phyloP scores from a whole-genome alignment of 2,888 invertebrate genomes.

The Pachymerium ferrugineum region DNA sequence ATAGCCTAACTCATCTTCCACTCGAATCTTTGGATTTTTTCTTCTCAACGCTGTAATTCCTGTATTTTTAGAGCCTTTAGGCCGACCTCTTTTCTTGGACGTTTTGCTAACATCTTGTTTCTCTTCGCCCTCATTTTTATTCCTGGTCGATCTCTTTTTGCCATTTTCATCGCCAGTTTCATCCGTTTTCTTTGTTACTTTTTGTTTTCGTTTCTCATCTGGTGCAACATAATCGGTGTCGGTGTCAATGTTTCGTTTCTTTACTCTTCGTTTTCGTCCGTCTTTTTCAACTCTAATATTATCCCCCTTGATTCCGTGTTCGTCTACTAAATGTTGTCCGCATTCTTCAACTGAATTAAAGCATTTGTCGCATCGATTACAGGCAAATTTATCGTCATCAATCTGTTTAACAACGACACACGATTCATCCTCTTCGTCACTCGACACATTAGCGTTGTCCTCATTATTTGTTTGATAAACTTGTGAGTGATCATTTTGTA shows the following conservation, averaged over 20 bases:
- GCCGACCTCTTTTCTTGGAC: constrained; percentile 33
- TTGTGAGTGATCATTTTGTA: constrained; percentile 51
- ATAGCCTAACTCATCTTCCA: constrained; percentile 30
- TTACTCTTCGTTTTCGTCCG: background rate
- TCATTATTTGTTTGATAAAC: background rate
- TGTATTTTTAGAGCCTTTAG: constrained; percentile 34
- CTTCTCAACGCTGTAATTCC: constrained; percentile 30
- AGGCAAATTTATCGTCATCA: constrained; percentile 40
- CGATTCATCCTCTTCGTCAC: constrained; percentile 19
- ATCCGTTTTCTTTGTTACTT: constrained; percentile 31
- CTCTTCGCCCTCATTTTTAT: background rate
- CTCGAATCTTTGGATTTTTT: constrained; percentile 31
- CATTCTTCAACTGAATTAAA: constrained; percentile 45
- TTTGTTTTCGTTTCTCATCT: constrained; percentile 27
- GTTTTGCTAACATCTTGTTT: background rate
- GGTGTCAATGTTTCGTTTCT: background rate
- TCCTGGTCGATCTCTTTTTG: background rate
- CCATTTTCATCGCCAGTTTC: background rate
- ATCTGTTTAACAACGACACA: background rate
- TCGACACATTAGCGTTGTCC: background rate
- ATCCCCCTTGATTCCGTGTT: constrained; percentile 36
- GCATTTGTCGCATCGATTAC: constrained; percentile 45
- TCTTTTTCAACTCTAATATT: background rate
- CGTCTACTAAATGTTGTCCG: constrained; percentile 44
- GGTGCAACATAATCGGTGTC: background rate